A percentile compares a stretch with the other conserved stretches of the same genome.
These are phyloP conservation scores for Leptoteleia sp. DNA, from an alignment of 1,140 invertebrate genomes.

Conservation along the genomic window DNA sequence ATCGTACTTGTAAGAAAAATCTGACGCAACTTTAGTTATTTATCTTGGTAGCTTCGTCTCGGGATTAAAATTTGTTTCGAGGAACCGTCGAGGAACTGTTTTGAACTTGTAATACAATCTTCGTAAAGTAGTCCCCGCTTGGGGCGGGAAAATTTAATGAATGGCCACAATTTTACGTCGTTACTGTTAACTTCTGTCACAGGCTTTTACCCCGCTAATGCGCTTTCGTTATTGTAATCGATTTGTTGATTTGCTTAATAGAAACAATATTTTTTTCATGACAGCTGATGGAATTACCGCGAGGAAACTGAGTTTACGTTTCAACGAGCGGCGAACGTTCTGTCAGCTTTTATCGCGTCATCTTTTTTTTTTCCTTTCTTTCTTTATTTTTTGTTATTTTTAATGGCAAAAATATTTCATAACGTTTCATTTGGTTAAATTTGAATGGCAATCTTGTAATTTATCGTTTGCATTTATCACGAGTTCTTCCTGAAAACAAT, in stretches of 20 bases:
- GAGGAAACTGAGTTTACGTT: too few relatives aligned
- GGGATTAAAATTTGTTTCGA: slow-evolving; percentile 37
- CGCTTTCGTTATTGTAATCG: slow-evolving; percentile 21
- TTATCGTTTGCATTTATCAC: not conserved
- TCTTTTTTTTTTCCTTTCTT: too few relatives aligned
- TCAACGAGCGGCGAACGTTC: too few relatives aligned
- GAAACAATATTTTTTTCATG: slow-evolving; percentile 13
- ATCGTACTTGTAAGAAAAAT: not conserved
- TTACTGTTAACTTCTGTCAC: slow-evolving; percentile 22
- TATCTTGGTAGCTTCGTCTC: slow-evolving; percentile 11
- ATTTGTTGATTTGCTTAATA: slow-evolving; percentile 22
- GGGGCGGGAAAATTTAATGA: slow-evolving; percentile 27
- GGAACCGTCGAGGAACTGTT: slow-evolving; percentile 12
- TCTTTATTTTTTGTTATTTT: too few relatives aligned
- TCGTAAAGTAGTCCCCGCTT: slow-evolving; percentile 24
- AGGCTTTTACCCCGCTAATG: slow-evolving; percentile 30
- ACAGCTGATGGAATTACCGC: not conserved
- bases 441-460: not conserved
- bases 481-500: not conserved
- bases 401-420: not conserved
- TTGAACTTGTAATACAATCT: slow-evolving; percentile 51
- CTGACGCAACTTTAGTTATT: slow-evolving; percentile 3
- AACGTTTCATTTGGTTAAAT: not conserved
- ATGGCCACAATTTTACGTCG: slow-evolving; percentile 16
- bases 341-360: too few relatives aligned